Evolutionary conservation across 2,113 vertebrate genomes (phyloP).

Genomic region (Alexandromys fortis): DNA sequence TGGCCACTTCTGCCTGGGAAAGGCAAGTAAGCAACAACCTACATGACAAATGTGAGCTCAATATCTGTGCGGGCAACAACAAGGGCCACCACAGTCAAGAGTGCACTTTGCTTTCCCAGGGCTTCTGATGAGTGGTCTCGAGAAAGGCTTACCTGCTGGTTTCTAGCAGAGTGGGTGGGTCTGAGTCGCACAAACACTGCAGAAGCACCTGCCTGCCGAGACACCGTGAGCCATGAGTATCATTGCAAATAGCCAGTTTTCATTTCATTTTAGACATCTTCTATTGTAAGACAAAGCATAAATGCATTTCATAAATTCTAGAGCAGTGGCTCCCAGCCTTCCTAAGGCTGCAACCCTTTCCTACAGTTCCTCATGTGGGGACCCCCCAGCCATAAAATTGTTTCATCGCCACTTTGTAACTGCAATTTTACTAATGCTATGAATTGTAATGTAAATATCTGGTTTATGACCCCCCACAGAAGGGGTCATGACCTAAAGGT

Average conservation of each 20-base stretch:
- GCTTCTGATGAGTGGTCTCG: background rate
- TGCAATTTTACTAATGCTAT: background rate
- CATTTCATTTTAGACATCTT: slow-evolving; percentile 19
- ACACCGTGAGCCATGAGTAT: background rate
- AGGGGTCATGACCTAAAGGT: background rate
- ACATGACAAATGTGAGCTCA: slow-evolving; percentile 68
- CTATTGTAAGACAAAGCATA: slow-evolving; percentile 12
- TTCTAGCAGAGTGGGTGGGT: slow-evolving; percentile 96
- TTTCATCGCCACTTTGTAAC: background rate
- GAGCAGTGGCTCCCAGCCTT: background rate
- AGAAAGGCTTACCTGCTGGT: slow-evolving; percentile 91
- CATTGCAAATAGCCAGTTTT: slow-evolving; percentile 12
- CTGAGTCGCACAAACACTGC: slow-evolving; percentile 93
- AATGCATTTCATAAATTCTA: background rate
- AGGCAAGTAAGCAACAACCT: slow-evolving; percentile 96
- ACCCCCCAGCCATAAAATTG: too few relatives aligned
- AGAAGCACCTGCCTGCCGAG: slow-evolving; percentile 90
- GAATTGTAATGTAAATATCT: background rate
- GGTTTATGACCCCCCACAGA: background rate
- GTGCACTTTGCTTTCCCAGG: background rate
- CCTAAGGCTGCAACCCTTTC: background rate
- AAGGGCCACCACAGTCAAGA: background rate
- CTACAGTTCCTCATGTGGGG: background rate
- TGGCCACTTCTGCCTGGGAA: slow-evolving; percentile 92
- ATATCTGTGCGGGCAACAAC: background rate